Evolutionary conservation across 2,888 invertebrate genomes (phyloP).

Genomic region (Timema cristinae): DNA sequence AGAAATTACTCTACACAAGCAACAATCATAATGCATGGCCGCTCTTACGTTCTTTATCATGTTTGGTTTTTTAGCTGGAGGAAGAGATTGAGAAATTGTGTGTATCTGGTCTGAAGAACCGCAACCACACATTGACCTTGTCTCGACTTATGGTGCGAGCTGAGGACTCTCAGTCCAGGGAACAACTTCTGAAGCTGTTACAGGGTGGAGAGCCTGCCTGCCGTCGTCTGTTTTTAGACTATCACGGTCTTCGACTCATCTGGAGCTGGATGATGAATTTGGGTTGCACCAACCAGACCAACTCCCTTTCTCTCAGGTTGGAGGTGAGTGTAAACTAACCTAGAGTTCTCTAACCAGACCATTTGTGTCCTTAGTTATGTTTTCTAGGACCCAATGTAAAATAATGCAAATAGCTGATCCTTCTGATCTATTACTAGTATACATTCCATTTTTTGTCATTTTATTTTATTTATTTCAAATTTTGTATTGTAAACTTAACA

Average conservation of each 20-base stretch:
- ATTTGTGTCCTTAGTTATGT: too few species aligned
- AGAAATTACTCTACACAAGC: too few species aligned
- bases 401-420: too few species aligned
- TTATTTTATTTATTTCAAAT: too few species aligned
- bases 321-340: too few species aligned
- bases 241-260: slow-evolving; percentile 84
- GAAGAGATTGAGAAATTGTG: slow-evolving; percentile 82
- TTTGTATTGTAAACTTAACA: too few species aligned
- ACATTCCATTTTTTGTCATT: too few species aligned
- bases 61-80: slow-evolving; percentile 59
- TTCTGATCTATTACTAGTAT: too few species aligned
- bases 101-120: slow-evolving; percentile 78
- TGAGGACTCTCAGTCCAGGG: slow-evolving; percentile 68
- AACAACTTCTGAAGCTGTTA: slow-evolving; percentile 70
- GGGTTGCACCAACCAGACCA: slow-evolving; percentile 42
- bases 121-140: slow-evolving; percentile 82
- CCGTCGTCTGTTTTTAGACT: slow-evolving; percentile 83
- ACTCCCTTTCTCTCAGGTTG: slow-evolving; percentile 31
- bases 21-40: background rate
- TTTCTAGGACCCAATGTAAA: too few species aligned
- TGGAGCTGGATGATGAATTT: slow-evolving; percentile 91
- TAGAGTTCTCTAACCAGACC: too few species aligned
- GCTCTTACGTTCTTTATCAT: slow-evolving; percentile 21
- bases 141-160: slow-evolving; percentile 91
- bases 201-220: slow-evolving; percentile 78